A percentile compares a stretch with the other conserved stretches of the same genome.
Evolutionary conservation across 2,113 vertebrate genomes (phyloP).

Genomic region (Chaetops frenatus): DNA sequence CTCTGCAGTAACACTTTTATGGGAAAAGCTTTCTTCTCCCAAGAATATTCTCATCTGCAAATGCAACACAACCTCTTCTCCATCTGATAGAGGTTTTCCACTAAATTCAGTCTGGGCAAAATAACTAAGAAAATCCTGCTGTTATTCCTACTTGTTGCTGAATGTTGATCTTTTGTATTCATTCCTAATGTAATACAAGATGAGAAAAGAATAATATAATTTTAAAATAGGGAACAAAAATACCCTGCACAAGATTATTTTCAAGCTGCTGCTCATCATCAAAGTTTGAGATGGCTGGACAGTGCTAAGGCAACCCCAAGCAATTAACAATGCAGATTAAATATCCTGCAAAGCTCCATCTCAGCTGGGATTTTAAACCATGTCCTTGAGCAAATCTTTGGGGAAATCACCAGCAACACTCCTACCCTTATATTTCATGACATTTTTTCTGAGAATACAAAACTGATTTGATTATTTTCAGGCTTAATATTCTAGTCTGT

Average conservation of each 20-base stretch:
- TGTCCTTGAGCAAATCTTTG: neutral
- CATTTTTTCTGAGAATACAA: constrained; percentile 21
- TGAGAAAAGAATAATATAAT: neutral
- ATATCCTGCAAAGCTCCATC: neutral
- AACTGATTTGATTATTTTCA: constrained; percentile 45
- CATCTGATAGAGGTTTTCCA: neutral
- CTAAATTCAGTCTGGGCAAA: neutral
- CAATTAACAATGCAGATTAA: neutral
- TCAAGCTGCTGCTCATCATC: neutral
- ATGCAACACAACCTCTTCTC: neutral
- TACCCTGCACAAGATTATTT: neutral
- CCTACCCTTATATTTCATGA: neutral
- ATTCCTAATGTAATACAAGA: neutral
- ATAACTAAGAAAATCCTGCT: neutral
- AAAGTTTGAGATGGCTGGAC: neutral
- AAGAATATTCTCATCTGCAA: neutral
- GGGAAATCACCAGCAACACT: neutral
- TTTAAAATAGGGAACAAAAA: neutral
- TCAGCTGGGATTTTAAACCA: constrained; percentile 11
- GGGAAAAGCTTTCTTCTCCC: neutral
- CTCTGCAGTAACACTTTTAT: neutral
- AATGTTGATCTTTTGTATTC: neutral
- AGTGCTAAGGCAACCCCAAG: neutral
- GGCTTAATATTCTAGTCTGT: neutral
- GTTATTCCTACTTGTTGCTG: neutral